Evolutionary conservation across 2,888 invertebrate species (phyloP).

Genomic region (Lasioglossum lativentre): DNA sequence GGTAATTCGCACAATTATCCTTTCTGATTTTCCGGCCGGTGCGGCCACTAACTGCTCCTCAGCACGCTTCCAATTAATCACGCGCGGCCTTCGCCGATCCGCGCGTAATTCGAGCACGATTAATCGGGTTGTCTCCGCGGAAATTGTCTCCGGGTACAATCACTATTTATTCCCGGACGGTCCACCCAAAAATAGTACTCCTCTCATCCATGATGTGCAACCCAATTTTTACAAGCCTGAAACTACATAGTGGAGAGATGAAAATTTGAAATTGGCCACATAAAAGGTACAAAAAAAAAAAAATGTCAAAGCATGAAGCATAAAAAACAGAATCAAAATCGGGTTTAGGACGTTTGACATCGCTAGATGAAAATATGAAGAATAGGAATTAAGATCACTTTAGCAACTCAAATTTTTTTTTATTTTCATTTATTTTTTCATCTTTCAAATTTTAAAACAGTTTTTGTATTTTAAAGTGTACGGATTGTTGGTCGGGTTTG

Average conservation of each 20-base stretch:
- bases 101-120: slow-evolving; percentile 60
- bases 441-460: too few species aligned
- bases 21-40: slow-evolving; percentile 65
- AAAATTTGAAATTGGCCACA: too few species aligned
- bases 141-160: slow-evolving; percentile 3
- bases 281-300: too few species aligned
- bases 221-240: neutral
- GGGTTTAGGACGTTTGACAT: too few species aligned
- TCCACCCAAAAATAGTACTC: neutral
- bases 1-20: slow-evolving; percentile 69
- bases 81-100: slow-evolving; percentile 58
- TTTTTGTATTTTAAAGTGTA: too few species aligned
- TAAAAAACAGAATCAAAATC: too few species aligned
- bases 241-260: neutral
- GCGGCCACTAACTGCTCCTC: slow-evolving; percentile 58
- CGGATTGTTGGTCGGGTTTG: neutral
- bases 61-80: slow-evolving; percentile 64
- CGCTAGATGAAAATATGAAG: too few species aligned
- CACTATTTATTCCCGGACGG: neutral
- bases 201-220: neutral
- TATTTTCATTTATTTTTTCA: too few species aligned
- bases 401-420: too few species aligned
- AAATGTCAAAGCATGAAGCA: too few species aligned
- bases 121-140: slow-evolving; percentile 41
- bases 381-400: too few species aligned